Base-by-base conservation (phyloP, 2,797 vertebrate species). In the Cirrhinus mrigala region DNA sequence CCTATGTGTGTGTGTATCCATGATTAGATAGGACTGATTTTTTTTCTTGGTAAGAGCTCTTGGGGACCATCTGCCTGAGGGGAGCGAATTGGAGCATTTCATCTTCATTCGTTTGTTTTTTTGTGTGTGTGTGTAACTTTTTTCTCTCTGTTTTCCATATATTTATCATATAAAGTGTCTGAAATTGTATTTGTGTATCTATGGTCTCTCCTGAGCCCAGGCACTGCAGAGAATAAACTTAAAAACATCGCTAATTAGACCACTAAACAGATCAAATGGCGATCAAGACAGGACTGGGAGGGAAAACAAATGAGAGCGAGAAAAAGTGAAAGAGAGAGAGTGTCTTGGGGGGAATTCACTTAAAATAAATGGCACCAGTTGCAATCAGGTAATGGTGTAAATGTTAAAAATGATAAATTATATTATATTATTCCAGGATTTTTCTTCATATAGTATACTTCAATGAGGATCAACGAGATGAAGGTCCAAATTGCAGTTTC, bases 201-300 rank as follows among this genome's bases (percentile, higher is more conserved):
- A 10, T 22, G 50, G 20, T 24, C 71, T 54, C 84, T 14, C 70
- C 16, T 1, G 71, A 74, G 48, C 8, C 22, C 52, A 29, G 37
- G 37, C 22, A 18, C 78, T 48, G 52, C 48, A 75, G 78, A 82
- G 56, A 66, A 74, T 73, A 52, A 64, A 22, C 71, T 33, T 40
- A 77, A 74, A 86, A 75, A 86, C 85, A 76, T 29, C 18, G 10
- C 46, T 75, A 75, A 80, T 86, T 48, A 69, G 46, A 44, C 33
- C 16, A 62, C 60, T 81, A 81, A 81, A 77, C 27, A 70, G 46
- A 80, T 29, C 9, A 71, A 80, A 60, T 50, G 56, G 29, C 76
- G 56, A 81, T 58, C 37, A 54, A 66, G 46, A 54, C 12, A 60
- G 54, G 50, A 33, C 33, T 48, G 50, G 46, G 66, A 68, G 69